A percentile compares a stretch with the other conserved stretches of the same genome.
These are phyloP conservation scores for Octopus sinensis DNA, from an alignment of 1,140 invertebrate species.

Conservation along the genomic window DNA sequence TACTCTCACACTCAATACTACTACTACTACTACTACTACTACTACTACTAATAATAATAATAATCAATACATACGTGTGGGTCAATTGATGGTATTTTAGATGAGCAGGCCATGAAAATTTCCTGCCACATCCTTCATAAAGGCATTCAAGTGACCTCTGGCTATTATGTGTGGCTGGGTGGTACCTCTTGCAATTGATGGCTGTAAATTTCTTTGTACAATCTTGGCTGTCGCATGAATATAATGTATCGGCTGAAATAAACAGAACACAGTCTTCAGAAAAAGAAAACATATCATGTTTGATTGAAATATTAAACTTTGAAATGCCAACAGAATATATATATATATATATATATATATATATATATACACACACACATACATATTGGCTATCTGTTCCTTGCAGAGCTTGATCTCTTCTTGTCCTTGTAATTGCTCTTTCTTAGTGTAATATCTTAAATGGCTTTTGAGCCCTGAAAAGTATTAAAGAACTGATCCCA, in stretches of 20 bases:
- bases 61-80: slow-evolving; percentile 38
- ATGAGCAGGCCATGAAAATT: slow-evolving; percentile 45
- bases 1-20: neutral
- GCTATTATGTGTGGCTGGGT: slow-evolving; percentile 20
- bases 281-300: too few species aligned
- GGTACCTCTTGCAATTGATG: slow-evolving; percentile 19
- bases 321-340: too few species aligned
- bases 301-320: too few species aligned
- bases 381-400: too few species aligned
- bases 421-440: too few species aligned
- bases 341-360: too few species aligned
- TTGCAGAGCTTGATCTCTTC: too few species aligned
- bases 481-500: too few species aligned
- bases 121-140: slow-evolving; percentile 36
- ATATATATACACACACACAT: too few species aligned
- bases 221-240: slow-evolving; percentile 27
- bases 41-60: neutral
- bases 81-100: slow-evolving; percentile 48
- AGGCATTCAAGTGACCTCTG: slow-evolving; percentile 33
- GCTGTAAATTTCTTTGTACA: slow-evolving; percentile 32
- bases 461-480: too few species aligned
- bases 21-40: neutral
- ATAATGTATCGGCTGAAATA: slow-evolving; percentile 22
- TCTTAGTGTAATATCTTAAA: too few species aligned
- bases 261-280: too few species aligned